Conservation (phyloP, 2,113 vertebrate species). For the Nannobrachium achirus region DNA sequence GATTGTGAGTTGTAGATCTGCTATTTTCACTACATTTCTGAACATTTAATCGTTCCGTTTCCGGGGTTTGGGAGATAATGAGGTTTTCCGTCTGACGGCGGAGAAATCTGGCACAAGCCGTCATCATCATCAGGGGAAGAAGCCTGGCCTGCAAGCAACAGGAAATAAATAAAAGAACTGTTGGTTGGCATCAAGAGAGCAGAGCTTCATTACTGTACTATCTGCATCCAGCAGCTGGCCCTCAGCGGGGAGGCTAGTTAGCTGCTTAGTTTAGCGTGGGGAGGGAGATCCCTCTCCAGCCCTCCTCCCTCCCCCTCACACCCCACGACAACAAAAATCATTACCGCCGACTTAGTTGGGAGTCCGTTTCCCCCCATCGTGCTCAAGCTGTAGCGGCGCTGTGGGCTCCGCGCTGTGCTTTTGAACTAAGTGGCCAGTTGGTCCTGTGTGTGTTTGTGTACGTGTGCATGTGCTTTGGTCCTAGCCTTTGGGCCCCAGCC, state of each 20-base stretch:
- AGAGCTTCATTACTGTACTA: constrained; percentile 48
- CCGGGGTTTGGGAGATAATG: no score
- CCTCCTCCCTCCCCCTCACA: no score
- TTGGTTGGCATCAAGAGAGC: constrained; percentile 10
- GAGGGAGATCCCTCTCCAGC: constrained; percentile 31
- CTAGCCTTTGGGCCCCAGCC: constrained; percentile 36
- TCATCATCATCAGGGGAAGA: no score
- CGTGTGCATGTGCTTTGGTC: neutral
- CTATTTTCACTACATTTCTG: no score
- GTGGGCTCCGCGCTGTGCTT: constrained; percentile 18
- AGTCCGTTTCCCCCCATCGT: constrained; percentile 45
- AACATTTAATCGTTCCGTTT: no score
- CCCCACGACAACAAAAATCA: constrained; percentile 45
- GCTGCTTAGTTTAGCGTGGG: constrained; percentile 58
- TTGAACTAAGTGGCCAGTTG: constrained; percentile 21
- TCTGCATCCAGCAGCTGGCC: constrained; percentile 64
- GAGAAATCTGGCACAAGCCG: no score
- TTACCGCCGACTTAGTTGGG: constrained; percentile 52
- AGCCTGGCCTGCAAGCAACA: constrained; percentile 43
- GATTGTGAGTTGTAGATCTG: no score
- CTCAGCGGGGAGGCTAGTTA: constrained; percentile 60
- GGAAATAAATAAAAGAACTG: constrained; percentile 47
- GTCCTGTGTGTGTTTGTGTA: no score
- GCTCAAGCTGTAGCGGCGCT: constrained; percentile 27
- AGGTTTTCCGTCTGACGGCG: no score